Base-by-base conservation (phyloP, 2,113 vertebrate species). In the Chascanopsetta lugubris region DNA sequence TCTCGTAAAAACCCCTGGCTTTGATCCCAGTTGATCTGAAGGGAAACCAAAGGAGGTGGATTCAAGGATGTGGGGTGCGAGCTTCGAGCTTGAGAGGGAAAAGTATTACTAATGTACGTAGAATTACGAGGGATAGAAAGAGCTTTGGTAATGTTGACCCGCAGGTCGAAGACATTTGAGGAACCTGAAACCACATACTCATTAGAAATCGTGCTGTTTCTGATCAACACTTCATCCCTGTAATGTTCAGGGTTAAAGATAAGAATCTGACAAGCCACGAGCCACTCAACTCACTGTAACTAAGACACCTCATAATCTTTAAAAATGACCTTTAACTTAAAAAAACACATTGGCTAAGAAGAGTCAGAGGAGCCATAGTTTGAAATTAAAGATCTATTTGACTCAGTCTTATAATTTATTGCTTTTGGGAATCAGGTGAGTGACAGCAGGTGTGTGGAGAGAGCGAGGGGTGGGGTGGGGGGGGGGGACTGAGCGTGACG, bases 11-110 rank as follows among this genome's bases (percentile, higher is more conserved):
- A 57, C 20, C 40, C 25, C 29, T 26, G 8, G 6, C 84, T 88
- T 88, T 87, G 77, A 90, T 84, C 70, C 47, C 9, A 58, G 42
- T 63, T 69, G 67, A 85, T 75, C 63, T 67, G 15, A 63, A 51
- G 55, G 38, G 63, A 77, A 77, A 54, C 69, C 63, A 40, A 48
- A 57, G 11, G 36, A 47, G 69, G 56, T 69, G 56, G 57, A 42
- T 9, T 1, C 11, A 42, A 22, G 57, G 49, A 62, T 63, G 46
- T 56, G n/a, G 34, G 40, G 42, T 46, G 20, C 25, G 22, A 11
- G 27, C 29, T 59, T 24, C 12, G 27, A n/a, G 17, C 10, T 40
- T 8, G 61, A 27, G 6, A 17, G 15, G 3, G n/a, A 18, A 34
- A 22, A 0, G 13, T 8, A 38, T n/a, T 25, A 36, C 11, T 56